A percentile compares a stretch with the other conserved stretches of the same genome.
Evolutionary conservation across 2,113 vertebrate genomes (phyloP).

Genomic region (Columbina picui): DNA sequence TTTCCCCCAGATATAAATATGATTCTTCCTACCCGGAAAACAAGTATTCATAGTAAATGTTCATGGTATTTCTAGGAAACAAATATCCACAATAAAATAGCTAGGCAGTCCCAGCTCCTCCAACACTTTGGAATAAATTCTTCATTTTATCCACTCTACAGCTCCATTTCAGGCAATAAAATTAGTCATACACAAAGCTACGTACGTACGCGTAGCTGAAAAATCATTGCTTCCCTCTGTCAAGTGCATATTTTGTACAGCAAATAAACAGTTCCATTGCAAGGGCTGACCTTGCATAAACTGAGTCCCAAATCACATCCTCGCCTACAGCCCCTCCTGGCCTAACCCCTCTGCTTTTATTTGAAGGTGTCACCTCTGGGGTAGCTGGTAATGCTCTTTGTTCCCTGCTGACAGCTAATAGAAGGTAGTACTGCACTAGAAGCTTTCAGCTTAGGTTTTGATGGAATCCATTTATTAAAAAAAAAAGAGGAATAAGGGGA

Average conservation of each 20-base stretch:
- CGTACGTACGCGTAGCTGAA: not conserved
- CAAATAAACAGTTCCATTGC: not conserved
- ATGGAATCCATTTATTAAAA: not conserved
- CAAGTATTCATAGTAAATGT: not conserved
- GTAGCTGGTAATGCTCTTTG: not conserved
- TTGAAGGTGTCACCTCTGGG: not conserved
- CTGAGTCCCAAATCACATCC: not conserved
- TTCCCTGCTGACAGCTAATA: not conserved
- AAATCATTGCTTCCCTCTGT: not conserved
- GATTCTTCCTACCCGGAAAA: not conserved
- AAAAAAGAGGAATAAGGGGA: not conserved
- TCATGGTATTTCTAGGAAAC: slow-evolving; percentile 20
- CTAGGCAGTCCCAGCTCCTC: not conserved
- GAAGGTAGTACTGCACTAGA: not conserved
- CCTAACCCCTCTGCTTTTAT: not conserved
- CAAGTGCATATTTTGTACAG: not conserved
- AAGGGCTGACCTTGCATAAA: not conserved
- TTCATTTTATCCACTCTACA: not conserved
- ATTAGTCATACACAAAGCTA: not conserved
- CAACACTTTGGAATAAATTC: not conserved
- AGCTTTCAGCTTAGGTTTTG: not conserved
- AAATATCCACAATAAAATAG: not conserved
- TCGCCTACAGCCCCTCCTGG: not conserved
- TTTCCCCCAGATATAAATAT: not conserved
- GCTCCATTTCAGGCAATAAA: not conserved